Evolutionary conservation across 2,888 invertebrate genomes (phyloP).

Genomic region (Tachystola acroxantha): DNA sequence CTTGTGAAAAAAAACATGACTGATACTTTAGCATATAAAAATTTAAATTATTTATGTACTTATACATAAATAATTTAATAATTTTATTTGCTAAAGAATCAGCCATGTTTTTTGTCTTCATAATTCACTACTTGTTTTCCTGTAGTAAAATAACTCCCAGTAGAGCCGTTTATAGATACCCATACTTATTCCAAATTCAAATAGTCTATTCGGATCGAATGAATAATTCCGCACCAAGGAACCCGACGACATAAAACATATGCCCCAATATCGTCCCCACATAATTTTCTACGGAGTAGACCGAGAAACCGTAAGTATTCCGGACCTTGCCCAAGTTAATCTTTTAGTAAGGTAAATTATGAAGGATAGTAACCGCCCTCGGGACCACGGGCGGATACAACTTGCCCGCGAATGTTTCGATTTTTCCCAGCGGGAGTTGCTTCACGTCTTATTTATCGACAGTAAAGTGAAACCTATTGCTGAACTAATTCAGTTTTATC

Average conservation of each 20-base stretch:
- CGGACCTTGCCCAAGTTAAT: slow-evolving; percentile 8
- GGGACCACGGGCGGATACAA: slow-evolving; percentile 6
- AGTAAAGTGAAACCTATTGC: not conserved
- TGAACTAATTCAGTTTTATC: slow-evolving; percentile 1
- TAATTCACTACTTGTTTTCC: too few relatives aligned
- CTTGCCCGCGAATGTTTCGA: slow-evolving; percentile 25
- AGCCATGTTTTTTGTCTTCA: too few relatives aligned
- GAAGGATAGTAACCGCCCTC: slow-evolving; percentile 3
- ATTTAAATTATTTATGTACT: too few relatives aligned
- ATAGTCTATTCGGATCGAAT: too few relatives aligned
- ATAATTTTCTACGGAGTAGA: not conserved
- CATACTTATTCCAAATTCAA: too few relatives aligned
- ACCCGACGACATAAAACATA: not conserved
- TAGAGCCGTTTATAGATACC: too few relatives aligned
- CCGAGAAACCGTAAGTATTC: slow-evolving; percentile 2
- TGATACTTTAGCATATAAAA: too few relatives aligned
- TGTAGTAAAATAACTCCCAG: too few relatives aligned
- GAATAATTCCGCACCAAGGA: too few relatives aligned
- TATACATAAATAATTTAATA: too few relatives aligned
- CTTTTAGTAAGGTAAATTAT: slow-evolving; percentile 16
- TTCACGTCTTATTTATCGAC: slow-evolving; percentile 32
- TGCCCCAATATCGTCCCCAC: not conserved
- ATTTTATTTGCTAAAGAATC: too few relatives aligned
- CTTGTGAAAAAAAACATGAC: too few relatives aligned
- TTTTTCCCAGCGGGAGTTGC: slow-evolving; percentile 26